phyloP scores from a whole-genome alignment of 2,797 vertebrate species.

The Simalia tracyae region DNA sequence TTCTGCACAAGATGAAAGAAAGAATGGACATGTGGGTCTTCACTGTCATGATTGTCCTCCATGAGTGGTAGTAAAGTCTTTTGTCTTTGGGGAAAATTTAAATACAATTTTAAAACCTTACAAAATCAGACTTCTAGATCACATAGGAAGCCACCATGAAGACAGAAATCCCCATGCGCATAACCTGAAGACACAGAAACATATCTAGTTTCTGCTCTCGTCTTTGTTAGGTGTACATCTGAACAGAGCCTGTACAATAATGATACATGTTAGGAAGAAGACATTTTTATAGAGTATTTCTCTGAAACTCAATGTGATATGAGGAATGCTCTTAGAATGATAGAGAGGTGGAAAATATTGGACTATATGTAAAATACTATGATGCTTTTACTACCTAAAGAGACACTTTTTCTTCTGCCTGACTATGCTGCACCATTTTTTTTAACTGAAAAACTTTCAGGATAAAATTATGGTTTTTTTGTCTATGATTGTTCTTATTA shows the following conservation, averaged over 20 bases:
- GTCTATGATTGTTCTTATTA: neutral
- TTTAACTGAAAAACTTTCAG: neutral
- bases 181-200: neutral
- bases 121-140: neutral
- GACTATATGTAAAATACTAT: neutral
- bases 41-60: neutral
- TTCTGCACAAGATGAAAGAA: neutral
- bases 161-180: neutral
- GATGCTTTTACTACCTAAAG: neutral
- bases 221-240: neutral
- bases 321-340: neutral
- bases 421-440: neutral
- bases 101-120: neutral
- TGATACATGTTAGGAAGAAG: conserved; percentile 43
- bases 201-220: neutral
- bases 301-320: conserved; percentile 5
- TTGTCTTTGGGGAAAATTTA: neutral
- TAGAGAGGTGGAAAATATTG: neutral
- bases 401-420: neutral
- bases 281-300: conserved; percentile 33
- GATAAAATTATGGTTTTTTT: neutral
- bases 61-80: neutral
- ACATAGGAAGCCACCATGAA: neutral
- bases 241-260: neutral
- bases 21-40: neutral